These are phyloP conservation scores for Eriocheir sinensis DNA, from an alignment of 1,140 invertebrate species.

Conservation along the genomic window DNA sequence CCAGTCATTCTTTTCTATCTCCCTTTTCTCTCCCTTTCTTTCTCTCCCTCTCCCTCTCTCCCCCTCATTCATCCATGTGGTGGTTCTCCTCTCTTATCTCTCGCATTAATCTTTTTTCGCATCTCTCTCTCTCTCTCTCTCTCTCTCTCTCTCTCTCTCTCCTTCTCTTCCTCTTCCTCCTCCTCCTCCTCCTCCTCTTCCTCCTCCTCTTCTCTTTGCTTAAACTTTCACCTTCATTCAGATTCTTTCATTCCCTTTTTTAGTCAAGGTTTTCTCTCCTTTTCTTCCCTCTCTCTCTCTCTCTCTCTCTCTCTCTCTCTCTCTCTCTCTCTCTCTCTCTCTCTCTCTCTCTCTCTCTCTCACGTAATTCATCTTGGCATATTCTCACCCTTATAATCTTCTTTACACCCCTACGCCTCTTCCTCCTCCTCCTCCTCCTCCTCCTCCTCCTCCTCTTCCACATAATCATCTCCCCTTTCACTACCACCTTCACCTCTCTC, in stretches of 20 bases:
- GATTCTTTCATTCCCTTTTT: no score
- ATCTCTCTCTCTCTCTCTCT: slow-evolving; percentile 1
- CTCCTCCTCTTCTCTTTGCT: not conserved
- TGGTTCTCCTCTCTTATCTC: not conserved
- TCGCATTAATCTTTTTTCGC: not conserved
- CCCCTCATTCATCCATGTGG: not conserved
- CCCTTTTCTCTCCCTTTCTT: not conserved
- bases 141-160: not conserved
- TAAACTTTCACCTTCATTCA: not conserved
- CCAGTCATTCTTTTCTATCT: no score
- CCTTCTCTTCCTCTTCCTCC: not conserved
- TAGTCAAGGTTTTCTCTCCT: no score
- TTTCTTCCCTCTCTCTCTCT: not conserved
- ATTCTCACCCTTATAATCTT: not conserved
- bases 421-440: not conserved
- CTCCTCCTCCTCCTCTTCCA: not conserved
- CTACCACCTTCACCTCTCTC: not conserved
- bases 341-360: no score
- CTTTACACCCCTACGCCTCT: not conserved
- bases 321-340: no score
- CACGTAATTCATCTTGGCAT: not conserved
- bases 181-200: not conserved
- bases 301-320: no score
- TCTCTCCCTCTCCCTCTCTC: not conserved
- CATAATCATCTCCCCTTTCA: not conserved